Evolutionary conservation across 2,113 vertebrate genomes (phyloP).

Genomic region (Pterocles orientalis): DNA sequence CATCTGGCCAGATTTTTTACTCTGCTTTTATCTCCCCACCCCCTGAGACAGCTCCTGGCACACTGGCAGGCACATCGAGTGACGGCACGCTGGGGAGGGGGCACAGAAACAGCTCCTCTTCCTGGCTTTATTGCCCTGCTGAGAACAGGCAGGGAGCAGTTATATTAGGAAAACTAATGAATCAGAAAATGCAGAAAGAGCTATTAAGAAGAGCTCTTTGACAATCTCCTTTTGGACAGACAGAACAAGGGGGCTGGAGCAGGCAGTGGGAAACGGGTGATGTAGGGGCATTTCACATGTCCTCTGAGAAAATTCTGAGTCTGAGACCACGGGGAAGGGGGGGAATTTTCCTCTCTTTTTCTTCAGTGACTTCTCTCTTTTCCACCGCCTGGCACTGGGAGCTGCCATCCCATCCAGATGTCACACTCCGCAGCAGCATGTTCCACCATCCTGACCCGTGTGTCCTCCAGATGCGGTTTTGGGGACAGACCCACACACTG

Average conservation of each 20-base stretch:
- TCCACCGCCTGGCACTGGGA: not conserved
- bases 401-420: not conserved
- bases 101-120: not conserved
- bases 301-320: not conserved
- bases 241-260: not conserved
- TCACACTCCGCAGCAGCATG: not conserved
- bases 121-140: not conserved
- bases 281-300: not conserved
- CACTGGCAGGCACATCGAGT: not conserved
- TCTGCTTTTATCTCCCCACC: not conserved
- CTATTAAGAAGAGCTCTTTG: not conserved
- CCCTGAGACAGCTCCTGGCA: not conserved
- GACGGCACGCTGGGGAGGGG: not conserved
- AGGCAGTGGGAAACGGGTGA: not conserved
- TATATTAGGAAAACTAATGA: conserved; percentile 2
- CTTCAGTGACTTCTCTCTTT: not conserved
- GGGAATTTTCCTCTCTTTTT: not conserved
- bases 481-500: not conserved
- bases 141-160: not conserved
- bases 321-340: not conserved
- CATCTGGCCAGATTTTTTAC: not conserved
- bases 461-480: not conserved
- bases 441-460: not conserved
- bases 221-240: not conserved
- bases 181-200: conserved; percentile 5